A percentile compares a stretch with the other conserved stretches of the same genome.
These are phyloP conservation scores for Megamerina dolium DNA, from an alignment of 2,888 invertebrate genomes.

Conservation along the genomic window DNA sequence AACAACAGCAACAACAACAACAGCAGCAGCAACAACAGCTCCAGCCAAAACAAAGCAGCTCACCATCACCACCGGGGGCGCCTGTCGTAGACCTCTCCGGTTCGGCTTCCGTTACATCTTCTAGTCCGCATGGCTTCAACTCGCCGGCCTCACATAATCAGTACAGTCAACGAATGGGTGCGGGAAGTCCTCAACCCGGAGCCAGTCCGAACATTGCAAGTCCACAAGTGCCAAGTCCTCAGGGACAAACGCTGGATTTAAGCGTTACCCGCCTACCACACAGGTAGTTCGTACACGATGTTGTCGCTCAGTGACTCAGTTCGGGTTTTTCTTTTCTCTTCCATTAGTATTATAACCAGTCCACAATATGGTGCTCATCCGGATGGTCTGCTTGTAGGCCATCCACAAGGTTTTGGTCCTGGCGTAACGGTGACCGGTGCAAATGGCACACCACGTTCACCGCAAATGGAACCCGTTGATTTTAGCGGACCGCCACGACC, in stretches of 20 bases:
- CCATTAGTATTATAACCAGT: slow-evolving; percentile 50
- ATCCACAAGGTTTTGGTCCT: slow-evolving; percentile 55
- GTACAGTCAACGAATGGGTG: slow-evolving; percentile 51
- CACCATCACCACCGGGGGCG: slow-evolving; percentile 54
- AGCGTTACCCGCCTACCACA: slow-evolving; percentile 81
- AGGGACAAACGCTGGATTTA: slow-evolving; percentile 84
- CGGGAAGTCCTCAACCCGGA: slow-evolving; percentile 74
- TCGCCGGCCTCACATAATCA: slow-evolving; percentile 46
- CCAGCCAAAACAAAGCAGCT: slow-evolving; percentile 52
- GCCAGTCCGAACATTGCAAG: slow-evolving; percentile 80
- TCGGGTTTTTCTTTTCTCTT: slow-evolving; percentile 19
- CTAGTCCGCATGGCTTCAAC: slow-evolving; percentile 70
- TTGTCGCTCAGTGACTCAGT: slow-evolving; percentile 11
- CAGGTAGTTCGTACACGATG: slow-evolving; percentile 57
- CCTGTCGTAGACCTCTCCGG: slow-evolving; percentile 83
- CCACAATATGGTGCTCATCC: slow-evolving; percentile 55
- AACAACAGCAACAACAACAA: slow-evolving; percentile 50
- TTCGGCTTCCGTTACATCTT: slow-evolving; percentile 70
- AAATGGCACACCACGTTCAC: slow-evolving; percentile 52
- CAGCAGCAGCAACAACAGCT: slow-evolving; percentile 41
- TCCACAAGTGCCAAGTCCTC: slow-evolving; percentile 86
- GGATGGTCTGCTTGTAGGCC: slow-evolving; percentile 46
- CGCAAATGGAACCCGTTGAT: slow-evolving; percentile 68
- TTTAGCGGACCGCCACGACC: slow-evolving; percentile 63
- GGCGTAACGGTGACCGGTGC: slow-evolving; percentile 36